Percentiles rank a stretch among this genome's conserved stretches.
Evolutionary conservation across 2,797 vertebrate species (phyloP).

Genomic region (Sebastes matsubarae): DNA sequence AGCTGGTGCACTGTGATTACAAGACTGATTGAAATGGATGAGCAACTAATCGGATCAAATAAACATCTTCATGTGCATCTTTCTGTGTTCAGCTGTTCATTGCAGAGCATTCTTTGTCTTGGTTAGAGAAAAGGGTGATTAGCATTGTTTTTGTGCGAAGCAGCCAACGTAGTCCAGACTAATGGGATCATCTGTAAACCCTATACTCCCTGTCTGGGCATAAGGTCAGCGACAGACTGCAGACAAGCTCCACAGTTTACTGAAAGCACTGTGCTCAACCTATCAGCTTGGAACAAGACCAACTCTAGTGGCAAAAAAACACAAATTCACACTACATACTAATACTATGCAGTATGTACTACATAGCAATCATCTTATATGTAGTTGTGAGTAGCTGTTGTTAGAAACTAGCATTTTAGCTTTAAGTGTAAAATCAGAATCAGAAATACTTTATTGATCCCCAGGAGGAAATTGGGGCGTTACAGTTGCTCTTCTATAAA

Average conservation of each 20-base stretch:
- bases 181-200: conserved; percentile 67
- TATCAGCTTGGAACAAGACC: neutral
- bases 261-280: neutral
- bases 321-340: neutral
- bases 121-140: conserved; percentile 4
- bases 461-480: too few species aligned
- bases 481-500: accelerated
- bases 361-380: neutral
- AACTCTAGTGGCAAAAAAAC: neutral
- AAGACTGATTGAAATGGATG: conserved; percentile 27
- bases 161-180: conserved; percentile 24
- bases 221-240: conserved; percentile 30
- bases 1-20: conserved; percentile 28
- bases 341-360: neutral
- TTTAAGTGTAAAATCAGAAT: neutral
- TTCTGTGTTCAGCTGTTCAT: conserved; percentile 9
- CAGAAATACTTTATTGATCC: too few species aligned
- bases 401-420: neutral
- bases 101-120: neutral
- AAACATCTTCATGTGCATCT: conserved; percentile 40
- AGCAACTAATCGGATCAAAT: conserved; percentile 45
- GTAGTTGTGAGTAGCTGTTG: neutral
- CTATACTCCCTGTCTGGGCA: conserved; percentile 33
- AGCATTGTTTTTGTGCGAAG: conserved; percentile 13
- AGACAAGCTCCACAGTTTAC: neutral